These are phyloP conservation scores for Bombyx mandarina DNA, from an alignment of 1,140 invertebrate genomes.

Conservation along the genomic window DNA sequence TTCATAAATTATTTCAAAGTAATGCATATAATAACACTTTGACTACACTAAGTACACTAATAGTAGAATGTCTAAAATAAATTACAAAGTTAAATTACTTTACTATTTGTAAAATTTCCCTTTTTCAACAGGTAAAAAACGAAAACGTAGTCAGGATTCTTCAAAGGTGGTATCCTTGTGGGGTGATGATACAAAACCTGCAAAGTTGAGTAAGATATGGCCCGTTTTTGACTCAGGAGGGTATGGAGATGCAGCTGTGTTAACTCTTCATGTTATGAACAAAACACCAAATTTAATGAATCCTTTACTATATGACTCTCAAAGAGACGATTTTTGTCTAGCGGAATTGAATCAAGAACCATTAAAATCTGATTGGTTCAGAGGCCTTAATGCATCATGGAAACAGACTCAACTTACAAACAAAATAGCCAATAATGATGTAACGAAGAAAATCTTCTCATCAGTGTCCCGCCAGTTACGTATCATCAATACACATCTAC, in stretches of 20 bases:
- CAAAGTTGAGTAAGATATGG: conserved; percentile 62
- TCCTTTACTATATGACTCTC: conserved; percentile 33
- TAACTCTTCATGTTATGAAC: conserved; percentile 39
- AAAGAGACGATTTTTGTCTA: conserved; percentile 13
- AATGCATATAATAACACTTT: too few relatives aligned
- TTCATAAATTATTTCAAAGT: too few relatives aligned
- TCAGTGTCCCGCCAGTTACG: conserved; percentile 58
- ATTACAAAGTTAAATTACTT: too few relatives aligned
- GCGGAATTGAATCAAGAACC: conserved; percentile 17
- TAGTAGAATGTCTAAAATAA: too few relatives aligned
- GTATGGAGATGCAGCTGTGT: conserved; percentile 41
- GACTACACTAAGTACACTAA: too few relatives aligned
- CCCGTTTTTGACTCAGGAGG: conserved; percentile 68
- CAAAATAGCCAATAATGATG: conserved; percentile 40
- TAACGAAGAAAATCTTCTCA: conserved; percentile 49
- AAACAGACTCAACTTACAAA: conserved; percentile 42
- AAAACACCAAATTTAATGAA: conserved; percentile 31
- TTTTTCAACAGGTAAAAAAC: conserved; percentile 53
- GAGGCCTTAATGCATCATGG: conserved; percentile 44
- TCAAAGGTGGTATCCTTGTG: conserved; percentile 46
- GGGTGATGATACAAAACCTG: conserved; percentile 38
- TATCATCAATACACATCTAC: conserved; percentile 60
- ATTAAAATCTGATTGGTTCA: conserved; percentile 33
- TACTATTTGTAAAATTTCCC: not conserved
- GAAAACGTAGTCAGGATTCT: conserved; percentile 43